These are phyloP conservation scores for Calcarius lapponicus DNA, from an alignment of 2,797 vertebrate genomes.

Conservation along the genomic window DNA sequence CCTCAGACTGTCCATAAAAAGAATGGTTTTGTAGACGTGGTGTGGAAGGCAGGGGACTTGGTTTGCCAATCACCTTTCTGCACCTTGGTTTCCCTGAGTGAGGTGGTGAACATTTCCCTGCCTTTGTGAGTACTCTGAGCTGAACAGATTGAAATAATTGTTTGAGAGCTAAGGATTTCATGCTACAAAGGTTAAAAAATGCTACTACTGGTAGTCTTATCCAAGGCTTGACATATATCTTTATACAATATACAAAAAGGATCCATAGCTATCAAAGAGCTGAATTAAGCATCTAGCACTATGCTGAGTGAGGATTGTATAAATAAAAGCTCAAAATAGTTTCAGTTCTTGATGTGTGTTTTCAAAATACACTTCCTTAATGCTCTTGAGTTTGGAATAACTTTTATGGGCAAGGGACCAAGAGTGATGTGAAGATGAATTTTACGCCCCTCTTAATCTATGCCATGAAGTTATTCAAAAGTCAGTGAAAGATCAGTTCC, in stretches of 20 bases:
- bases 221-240: background rate
- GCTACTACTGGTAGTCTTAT: background rate
- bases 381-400: slow-evolving; percentile 44
- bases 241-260: background rate
- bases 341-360: slow-evolving; percentile 10
- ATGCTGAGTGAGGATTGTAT: background rate
- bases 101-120: background rate
- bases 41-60: background rate
- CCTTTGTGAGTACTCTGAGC: background rate
- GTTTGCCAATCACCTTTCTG: background rate
- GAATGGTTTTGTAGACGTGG: background rate
- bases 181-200: slow-evolving; percentile 5
- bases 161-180: background rate
- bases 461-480: slow-evolving; percentile 54
- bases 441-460: slow-evolving; percentile 24
- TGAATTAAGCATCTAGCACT: background rate
- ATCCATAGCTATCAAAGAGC: background rate
- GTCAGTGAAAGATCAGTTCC: slow-evolving; percentile 65
- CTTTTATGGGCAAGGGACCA: slow-evolving; percentile 24
- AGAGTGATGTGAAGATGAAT: slow-evolving; percentile 47
- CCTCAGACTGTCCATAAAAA: background rate
- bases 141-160: background rate
- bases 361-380: slow-evolving; percentile 36
- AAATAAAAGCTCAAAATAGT: slow-evolving; percentile 16
- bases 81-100: background rate